These are phyloP conservation scores for Zelostemma sp. DNA, from an alignment of 1,140 invertebrate species.

Conservation along the genomic window DNA sequence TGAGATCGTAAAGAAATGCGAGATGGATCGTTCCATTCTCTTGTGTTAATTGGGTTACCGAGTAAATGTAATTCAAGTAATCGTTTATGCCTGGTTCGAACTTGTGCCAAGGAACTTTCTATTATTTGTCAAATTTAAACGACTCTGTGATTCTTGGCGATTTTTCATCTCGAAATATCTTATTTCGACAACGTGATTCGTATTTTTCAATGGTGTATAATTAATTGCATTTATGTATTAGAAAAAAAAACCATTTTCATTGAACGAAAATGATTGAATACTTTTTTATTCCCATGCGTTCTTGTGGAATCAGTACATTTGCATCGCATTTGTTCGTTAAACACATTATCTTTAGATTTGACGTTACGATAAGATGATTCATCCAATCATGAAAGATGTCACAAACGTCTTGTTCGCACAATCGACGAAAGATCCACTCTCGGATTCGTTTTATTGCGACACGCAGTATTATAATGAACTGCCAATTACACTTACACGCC, in stretches of 20 bases:
- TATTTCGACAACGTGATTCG: too few relatives aligned
- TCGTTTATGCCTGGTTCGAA: slow-evolving; percentile 26
- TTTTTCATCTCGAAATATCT: neutral
- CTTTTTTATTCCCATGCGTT: neutral
- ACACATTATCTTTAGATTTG: neutral
- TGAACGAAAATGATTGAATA: too few relatives aligned
- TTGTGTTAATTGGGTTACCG: slow-evolving; percentile 33
- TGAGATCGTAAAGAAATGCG: slow-evolving; percentile 30
- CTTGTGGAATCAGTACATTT: neutral
- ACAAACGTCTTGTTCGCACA: slow-evolving; percentile 27
- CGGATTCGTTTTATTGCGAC: slow-evolving; percentile 46
- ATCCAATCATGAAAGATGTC: slow-evolving; percentile 30
- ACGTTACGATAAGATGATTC: slow-evolving; percentile 19
- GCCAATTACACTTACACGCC: slow-evolving; percentile 56
- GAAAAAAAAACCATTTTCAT: neutral
- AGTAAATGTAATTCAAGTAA: slow-evolving; percentile 28
- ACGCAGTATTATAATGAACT: slow-evolving; percentile 48
- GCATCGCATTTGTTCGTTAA: neutral
- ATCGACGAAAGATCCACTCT: slow-evolving; percentile 45
- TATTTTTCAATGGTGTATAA: too few relatives aligned
- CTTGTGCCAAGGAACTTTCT: slow-evolving; percentile 14
- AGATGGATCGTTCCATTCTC: slow-evolving; percentile 39
- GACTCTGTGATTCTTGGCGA: neutral
- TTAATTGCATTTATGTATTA: neutral
- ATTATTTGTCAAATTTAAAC: slow-evolving; percentile 15